Evolutionary conservation across 64 coral and sea anemone species (phyloP), one percentile per base, ranked within the genome.

Genomic region (Anthopleura sola): DNA sequence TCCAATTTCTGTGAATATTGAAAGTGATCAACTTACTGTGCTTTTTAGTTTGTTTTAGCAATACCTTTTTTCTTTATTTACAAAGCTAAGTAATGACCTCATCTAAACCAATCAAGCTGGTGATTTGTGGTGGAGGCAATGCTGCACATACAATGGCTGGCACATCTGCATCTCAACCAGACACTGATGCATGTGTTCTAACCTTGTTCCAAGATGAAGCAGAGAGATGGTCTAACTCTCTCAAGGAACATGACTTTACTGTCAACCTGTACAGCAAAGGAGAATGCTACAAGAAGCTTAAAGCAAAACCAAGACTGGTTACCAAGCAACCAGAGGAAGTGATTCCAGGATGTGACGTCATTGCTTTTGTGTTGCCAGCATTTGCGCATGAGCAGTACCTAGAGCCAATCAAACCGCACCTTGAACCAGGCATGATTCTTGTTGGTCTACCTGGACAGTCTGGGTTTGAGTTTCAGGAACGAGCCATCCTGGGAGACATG

Each of bases 161-260:
- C 23, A 86, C 90, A 55, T 87, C 87, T 37, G 62, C 92, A 1
- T 89, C 82, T 78, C 37, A 68, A 55, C 77, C 88, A 49, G 68
- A 32, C 36, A 93, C 84, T 6, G 83, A 86, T 29, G 92, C 90
- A 36, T 75, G 87, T 62, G 87, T 93, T 26, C 88, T 93, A 16
- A 87, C 88, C 26, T 69, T 94, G 68, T 90, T 86, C 85, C 48
- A 90, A 84, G 93, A 94, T 81, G 88, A 90, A 85, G 88, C 92
- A 75, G 83, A 93, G 48, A 81, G 91, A 0, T 93, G 90, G 90
- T 75, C 68, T 14, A 36, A 75, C 34, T 75, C 68, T 29, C 68
- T 88, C 12, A 18, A 71, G 24, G 69, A 75, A 26, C 36, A 19
- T 2, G 37, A 85, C 33, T 64, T 85, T 0, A 58, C 78, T 20